Base-by-base conservation (phyloP, 2,797 vertebrate species). In the Vipera latastei region DNA sequence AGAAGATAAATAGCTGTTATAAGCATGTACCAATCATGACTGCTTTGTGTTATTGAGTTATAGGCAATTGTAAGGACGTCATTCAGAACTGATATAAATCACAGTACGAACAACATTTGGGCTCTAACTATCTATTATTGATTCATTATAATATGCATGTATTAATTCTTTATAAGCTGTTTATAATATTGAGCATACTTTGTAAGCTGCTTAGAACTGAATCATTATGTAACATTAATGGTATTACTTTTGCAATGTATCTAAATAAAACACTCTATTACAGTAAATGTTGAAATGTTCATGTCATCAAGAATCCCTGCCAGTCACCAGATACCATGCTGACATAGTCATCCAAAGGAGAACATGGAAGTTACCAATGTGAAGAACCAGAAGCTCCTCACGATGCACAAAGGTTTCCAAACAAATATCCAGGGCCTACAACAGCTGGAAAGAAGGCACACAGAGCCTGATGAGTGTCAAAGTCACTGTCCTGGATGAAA, bases 1-100 rank as follows among this genome's bases (percentile, higher is more conserved):
- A 91, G 69, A 93, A 91, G 92, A 93, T 93, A 89, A 91, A 93
- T 93, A 91, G 90, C 90, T 93, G 48, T 91, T 93, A 91, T 93
- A 89, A 83, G 86, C 90, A 93, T 91, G 92, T 91, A 91, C 78
- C 86, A 91, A 73, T 87, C 90, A 93, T 85, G 90, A 85, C 86
- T 59, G 88, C 55, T 91, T 59, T 91, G 86, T 83, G 86, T 89
- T 89, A 88, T 88, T 93, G 90, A 91, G 65, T 90, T 93, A 93
- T 89, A 89, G 90, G 90, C 86, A 91, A 51, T 89, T 91, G 86
- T 93, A 91, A 91, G 92, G 48, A 93, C 59, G 48, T 91, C 32
- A 91, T 69, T 89, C 61, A 53, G 28, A n/a, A 12, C 83, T 86
- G 69, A 65, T 85, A 89, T 91, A 93, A 93, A 93, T 93, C 73